Percentiles rank a stretch among this genome's conserved stretches.
Conservation (phyloP, 2,113 vertebrate species). For the Glaucomys volans region DNA sequence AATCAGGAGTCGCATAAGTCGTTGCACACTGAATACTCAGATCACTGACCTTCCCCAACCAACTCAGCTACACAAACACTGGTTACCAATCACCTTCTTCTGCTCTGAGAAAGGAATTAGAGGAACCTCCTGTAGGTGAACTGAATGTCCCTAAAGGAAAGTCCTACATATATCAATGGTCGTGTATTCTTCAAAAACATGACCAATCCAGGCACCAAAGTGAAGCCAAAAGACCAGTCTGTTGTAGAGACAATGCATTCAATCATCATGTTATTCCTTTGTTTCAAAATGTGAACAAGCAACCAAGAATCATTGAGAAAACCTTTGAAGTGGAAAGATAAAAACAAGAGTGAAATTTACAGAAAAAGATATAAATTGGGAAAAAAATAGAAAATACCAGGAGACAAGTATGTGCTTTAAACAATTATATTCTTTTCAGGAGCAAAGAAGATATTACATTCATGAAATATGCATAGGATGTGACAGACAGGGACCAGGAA, state of each 20-base stretch:
- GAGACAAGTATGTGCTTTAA: neutral
- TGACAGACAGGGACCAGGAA: neutral
- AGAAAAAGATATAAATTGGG: neutral
- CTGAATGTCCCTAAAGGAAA: neutral
- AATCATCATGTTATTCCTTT: neutral
- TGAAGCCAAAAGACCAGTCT: neutral
- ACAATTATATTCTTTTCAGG: neutral
- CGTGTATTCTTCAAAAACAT: neutral
- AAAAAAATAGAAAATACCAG: neutral
- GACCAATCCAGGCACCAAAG: neutral
- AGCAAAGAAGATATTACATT: neutral
- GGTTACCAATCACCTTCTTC: neutral
- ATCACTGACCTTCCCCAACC: too few relatives aligned
- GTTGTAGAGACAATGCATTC: neutral
- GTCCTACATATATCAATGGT: accelerated
- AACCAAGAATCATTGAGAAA: neutral
- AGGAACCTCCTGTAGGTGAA: neutral
- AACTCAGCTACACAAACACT: accelerated
- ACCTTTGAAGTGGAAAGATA: neutral
- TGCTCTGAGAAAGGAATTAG: neutral
- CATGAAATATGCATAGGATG: neutral
- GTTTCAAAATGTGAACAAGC: neutral
- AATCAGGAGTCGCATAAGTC: neutral
- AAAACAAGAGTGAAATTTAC: neutral
- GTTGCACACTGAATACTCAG: accelerated